Evolutionary conservation across 2,797 vertebrate genomes (phyloP).

Genomic region (Cephalopachus bancanus): DNA sequence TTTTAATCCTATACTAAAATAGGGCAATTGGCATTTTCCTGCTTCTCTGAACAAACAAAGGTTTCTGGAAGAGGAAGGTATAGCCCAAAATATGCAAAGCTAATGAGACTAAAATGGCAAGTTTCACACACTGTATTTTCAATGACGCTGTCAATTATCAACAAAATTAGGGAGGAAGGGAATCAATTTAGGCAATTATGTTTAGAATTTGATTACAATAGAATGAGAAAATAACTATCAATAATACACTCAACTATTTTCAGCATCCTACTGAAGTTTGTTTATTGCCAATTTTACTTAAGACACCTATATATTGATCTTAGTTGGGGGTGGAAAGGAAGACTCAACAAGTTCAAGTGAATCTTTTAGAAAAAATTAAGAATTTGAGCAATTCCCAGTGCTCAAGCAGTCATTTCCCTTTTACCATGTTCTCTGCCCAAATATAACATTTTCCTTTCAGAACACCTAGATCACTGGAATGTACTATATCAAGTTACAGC

Average conservation of each 20-base stretch:
- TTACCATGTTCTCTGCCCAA: constrained; percentile 62
- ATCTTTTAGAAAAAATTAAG: constrained; percentile 60
- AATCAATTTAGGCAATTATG: background rate
- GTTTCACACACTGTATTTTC: constrained; percentile 52
- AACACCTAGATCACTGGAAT: constrained; percentile 37
- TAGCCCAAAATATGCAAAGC: background rate
- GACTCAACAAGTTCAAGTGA: constrained; percentile 29
- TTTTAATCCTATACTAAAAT: constrained; percentile 82
- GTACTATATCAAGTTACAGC: background rate
- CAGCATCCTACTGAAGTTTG: constrained; percentile 25
- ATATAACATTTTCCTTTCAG: constrained; percentile 46
- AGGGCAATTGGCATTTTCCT: constrained; percentile 70
- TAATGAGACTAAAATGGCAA: background rate
- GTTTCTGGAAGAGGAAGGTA: constrained; percentile 61
- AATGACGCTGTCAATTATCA: constrained; percentile 36
- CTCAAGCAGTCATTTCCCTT: constrained; percentile 42
- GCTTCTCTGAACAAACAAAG: constrained; percentile 74
- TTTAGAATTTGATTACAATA: constrained; percentile 51
- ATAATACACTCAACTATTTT: constrained; percentile 28
- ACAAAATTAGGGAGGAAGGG: background rate
- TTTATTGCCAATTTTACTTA: constrained; percentile 53
- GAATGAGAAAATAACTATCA: constrained; percentile 48
- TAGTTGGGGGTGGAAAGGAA: background rate
- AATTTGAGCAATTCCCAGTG: constrained; percentile 34
- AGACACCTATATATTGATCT: constrained; percentile 4